These are phyloP conservation scores for Morpho deidamia DNA, from an alignment of 2,888 invertebrate species.

Conservation along the genomic window DNA sequence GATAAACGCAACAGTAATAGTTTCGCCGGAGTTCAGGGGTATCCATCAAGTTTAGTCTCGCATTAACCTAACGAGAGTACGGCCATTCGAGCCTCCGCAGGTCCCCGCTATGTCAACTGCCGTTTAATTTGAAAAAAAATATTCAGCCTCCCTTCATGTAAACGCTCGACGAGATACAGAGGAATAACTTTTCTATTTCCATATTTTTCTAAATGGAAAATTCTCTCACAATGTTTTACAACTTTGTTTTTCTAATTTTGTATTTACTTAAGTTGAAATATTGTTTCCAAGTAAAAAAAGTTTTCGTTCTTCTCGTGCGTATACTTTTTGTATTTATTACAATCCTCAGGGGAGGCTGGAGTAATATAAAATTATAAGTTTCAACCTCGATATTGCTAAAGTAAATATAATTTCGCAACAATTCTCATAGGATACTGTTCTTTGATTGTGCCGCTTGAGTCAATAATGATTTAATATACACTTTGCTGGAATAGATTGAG, in stretches of 20 bases:
- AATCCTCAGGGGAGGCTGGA: no score
- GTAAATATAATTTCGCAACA: no score
- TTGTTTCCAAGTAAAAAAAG: not conserved
- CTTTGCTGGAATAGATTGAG: no score
- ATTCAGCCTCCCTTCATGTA: conserved; percentile 4
- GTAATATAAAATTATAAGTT: no score
- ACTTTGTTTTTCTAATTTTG: not conserved
- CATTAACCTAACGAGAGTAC: conserved; percentile 48
- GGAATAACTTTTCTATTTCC: not conserved
- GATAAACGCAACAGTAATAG: conserved; percentile 24
- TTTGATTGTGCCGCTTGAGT: no score
- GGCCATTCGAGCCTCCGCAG: conserved; percentile 13
- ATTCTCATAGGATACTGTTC: no score
- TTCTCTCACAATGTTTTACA: not conserved
- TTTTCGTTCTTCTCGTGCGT: not conserved
- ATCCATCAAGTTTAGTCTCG: conserved; percentile 52
- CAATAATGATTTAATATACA: no score
- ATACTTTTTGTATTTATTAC: not conserved
- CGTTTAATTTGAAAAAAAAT: conserved; percentile 23
- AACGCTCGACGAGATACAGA: not conserved
- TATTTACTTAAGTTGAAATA: not conserved
- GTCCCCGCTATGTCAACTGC: conserved; percentile 21
- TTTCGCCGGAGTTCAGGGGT: conserved; percentile 18
- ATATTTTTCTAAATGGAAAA: not conserved
- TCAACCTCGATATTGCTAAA: no score